Percentiles rank a stretch among this genome's conserved stretches.
Evolutionary conservation across 2,113 vertebrate species (phyloP).

Genomic region (Malurus melanocephalus): DNA sequence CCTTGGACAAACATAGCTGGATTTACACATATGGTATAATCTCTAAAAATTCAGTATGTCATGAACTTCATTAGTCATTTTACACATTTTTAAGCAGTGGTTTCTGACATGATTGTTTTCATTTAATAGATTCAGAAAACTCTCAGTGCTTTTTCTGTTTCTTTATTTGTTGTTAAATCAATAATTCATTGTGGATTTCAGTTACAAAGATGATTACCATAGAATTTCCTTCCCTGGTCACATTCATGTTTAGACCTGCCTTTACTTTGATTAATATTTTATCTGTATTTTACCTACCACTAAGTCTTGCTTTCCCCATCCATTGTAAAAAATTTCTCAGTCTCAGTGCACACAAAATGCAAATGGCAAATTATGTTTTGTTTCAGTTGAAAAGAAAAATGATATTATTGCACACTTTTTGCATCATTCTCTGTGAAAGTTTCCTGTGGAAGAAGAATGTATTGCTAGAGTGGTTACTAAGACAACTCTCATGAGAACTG

Average conservation of each 20-base stretch:
- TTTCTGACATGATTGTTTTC: neutral
- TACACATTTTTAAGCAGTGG: constrained; percentile 15
- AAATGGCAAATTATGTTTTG: neutral
- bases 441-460: neutral
- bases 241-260: neutral
- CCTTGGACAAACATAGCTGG: constrained; percentile 37
- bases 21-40: constrained; percentile 27
- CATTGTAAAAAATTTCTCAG: constrained; percentile 7
- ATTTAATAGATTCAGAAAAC: neutral
- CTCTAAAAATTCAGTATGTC: constrained; percentile 28
- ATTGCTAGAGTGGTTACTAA: neutral
- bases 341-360: neutral
- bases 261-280: constrained; percentile 21
- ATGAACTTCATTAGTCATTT: neutral
- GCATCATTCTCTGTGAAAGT: neutral
- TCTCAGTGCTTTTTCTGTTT: neutral
- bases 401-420: neutral
- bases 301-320: neutral
- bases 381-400: neutral
- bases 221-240: neutral
- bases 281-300: neutral
- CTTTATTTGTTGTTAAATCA: constrained; percentile 29
- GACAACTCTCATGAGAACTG: neutral
- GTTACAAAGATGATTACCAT: neutral
- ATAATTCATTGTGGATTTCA: constrained; percentile 25